phyloP scores from a whole-genome alignment of 2,888 invertebrate genomes.

The Athalia circularis region DNA sequence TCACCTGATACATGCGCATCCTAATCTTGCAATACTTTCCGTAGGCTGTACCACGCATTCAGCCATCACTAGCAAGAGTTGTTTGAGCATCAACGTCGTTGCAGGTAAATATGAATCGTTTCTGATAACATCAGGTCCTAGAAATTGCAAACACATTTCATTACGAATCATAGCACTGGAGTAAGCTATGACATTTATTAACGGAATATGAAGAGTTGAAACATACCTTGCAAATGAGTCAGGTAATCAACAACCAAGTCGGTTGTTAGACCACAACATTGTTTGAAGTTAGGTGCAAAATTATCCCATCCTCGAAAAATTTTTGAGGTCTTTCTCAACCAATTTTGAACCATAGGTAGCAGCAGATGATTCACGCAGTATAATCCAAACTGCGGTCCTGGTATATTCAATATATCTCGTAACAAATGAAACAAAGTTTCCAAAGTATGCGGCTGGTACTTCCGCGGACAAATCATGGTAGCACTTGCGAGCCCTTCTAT shows the following conservation, averaged over 20 bases:
- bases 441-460: conserved; percentile 89
- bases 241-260: conserved; percentile 93
- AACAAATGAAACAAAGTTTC: conserved; percentile 92
- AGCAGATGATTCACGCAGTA: conserved; percentile 95
- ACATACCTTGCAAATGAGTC: conserved; percentile 81
- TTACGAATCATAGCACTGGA: conserved; percentile 1
- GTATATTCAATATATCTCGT: conserved; percentile 84
- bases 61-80: conserved; percentile 88
- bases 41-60: conserved; percentile 94
- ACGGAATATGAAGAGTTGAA: conserved; percentile 24
- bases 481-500: conserved; percentile 91
- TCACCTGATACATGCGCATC: conserved; percentile 90
- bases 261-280: conserved; percentile 94
- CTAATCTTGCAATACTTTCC: conserved; percentile 92
- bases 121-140: conserved; percentile 64
- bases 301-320: conserved; percentile 84
- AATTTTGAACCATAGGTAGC: conserved; percentile 94
- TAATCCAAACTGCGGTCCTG: conserved; percentile 92
- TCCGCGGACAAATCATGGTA: conserved; percentile 85
- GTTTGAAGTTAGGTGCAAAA: conserved; percentile 93
- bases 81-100: conserved; percentile 87
- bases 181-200: neutral
- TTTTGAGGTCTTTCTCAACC: conserved; percentile 86
- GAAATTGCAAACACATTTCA: neutral
- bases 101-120: conserved; percentile 70